Evolutionary conservation across 2,113 vertebrate species (phyloP).

Genomic region (Halichoerus grypus): DNA sequence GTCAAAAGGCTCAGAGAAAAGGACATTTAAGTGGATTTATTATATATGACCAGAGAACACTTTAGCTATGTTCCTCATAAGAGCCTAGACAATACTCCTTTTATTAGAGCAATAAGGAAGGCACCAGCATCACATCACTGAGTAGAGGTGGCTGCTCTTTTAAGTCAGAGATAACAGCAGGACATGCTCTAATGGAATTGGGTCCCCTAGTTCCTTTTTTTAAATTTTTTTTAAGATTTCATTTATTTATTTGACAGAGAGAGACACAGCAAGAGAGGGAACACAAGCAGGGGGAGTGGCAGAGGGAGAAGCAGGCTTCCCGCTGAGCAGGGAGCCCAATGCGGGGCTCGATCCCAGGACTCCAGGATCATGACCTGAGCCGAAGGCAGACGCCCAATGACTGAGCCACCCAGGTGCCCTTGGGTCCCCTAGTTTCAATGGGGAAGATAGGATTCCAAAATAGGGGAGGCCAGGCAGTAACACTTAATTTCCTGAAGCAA

Average conservation of each 20-base stretch:
- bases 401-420: too few species aligned
- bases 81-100: background rate
- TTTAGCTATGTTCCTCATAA: background rate
- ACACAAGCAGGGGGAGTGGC: too few species aligned
- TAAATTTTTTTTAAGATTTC: too few species aligned
- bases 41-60: background rate
- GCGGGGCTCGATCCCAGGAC: too few species aligned
- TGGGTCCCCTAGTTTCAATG: background rate
- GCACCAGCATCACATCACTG: accelerated
- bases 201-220: background rate
- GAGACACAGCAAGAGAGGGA: too few species aligned
- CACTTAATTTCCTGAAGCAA: background rate
- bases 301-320: too few species aligned
- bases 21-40: background rate
- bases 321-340: too few species aligned
- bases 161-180: background rate
- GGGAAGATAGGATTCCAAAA: background rate
- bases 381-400: too few species aligned
- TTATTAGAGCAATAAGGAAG: background rate
- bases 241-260: too few species aligned
- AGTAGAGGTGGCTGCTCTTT: background rate
- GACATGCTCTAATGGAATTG: background rate
- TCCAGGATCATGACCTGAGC: too few species aligned
- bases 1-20: background rate
- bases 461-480: background rate